A percentile compares a stretch with the other conserved stretches of the same genome.
Conservation (phyloP, 1,140 invertebrate genomes). For the Macrosteles quadrilineatus region DNA sequence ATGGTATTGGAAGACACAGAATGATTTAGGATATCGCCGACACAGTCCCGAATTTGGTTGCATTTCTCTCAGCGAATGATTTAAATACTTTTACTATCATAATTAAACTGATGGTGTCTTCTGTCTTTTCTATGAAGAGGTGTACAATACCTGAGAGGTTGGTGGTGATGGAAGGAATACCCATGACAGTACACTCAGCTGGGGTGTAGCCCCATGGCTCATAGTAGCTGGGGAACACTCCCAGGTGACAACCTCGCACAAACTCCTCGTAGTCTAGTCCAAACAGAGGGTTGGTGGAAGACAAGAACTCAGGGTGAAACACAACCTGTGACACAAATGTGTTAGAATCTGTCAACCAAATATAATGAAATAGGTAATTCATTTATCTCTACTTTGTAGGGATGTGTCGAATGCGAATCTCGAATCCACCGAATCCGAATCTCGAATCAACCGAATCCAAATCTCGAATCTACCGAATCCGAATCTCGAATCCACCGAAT, state of each 20-base stretch:
- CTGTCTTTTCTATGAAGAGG: too few relatives aligned
- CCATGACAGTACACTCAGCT: conserved; percentile 99
- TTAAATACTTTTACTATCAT: too few relatives aligned
- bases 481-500: too few relatives aligned
- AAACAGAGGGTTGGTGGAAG: conserved; percentile 97
- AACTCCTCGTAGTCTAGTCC: conserved; percentile 99
- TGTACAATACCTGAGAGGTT: conserved; percentile 94
- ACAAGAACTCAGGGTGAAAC: conserved; percentile 99
- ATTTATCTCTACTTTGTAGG: background rate
- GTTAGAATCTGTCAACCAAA: background rate
- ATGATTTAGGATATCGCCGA: too few relatives aligned
- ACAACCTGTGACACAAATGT: conserved; percentile 67
- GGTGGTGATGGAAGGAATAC: conserved; percentile 96
- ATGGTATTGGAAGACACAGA: too few relatives aligned
- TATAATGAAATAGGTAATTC: background rate
- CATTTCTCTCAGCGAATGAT: too few relatives aligned
- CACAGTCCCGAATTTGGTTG: too few relatives aligned
- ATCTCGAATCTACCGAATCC: too few relatives aligned
- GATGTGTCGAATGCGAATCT: too few relatives aligned
- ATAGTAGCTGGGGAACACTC: conserved; percentile 99
- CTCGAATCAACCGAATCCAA: too few relatives aligned
- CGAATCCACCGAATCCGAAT: too few relatives aligned
- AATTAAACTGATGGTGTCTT: too few relatives aligned
- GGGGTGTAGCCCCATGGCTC: conserved; percentile 99
- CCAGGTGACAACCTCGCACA: conserved; percentile 97